Conservation (phyloP, 1,140 invertebrate species). For the Conopomorpha cramerella region DNA sequence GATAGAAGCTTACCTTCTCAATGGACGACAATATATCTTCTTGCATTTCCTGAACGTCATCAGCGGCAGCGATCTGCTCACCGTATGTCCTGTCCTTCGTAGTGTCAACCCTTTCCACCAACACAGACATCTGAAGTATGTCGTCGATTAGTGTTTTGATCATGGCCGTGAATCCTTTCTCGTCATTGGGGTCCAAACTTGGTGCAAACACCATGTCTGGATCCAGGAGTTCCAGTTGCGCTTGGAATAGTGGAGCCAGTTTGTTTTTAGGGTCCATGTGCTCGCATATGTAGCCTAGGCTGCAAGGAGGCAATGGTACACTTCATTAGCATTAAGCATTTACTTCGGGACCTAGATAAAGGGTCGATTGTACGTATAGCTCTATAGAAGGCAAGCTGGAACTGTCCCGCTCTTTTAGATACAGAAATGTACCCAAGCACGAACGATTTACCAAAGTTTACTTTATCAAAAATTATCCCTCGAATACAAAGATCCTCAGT, state of each 20-base stretch:
- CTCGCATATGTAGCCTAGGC: slow-evolving; percentile 86
- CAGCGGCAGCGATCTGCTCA: slow-evolving; percentile 68
- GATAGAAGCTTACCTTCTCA: slow-evolving; percentile 51
- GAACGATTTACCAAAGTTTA: no score
- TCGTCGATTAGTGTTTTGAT: slow-evolving; percentile 79
- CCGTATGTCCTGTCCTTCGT: slow-evolving; percentile 63
- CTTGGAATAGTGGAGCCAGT: slow-evolving; percentile 81
- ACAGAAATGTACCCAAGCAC: no score
- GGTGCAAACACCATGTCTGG: slow-evolving; percentile 81
- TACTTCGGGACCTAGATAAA: no score
- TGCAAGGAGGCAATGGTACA: slow-evolving; percentile 55
- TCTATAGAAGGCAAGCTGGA: no score
- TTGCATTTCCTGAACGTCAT: slow-evolving; percentile 76
- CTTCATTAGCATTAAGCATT: no score
- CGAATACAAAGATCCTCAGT: no score
- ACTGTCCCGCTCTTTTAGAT: no score
- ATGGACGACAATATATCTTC: slow-evolving; percentile 68
- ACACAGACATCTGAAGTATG: slow-evolving; percentile 79
- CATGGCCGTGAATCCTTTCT: slow-evolving; percentile 78
- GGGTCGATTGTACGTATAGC: no score
- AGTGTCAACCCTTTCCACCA: slow-evolving; percentile 71
- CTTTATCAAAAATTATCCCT: no score
- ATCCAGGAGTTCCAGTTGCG: slow-evolving; percentile 79
- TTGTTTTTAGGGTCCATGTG: slow-evolving; percentile 84
- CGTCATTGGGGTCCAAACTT: slow-evolving; percentile 77